phyloP scores from a whole-genome alignment of 2,113 vertebrate genomes.

The Sporophila hypoxantha region DNA sequence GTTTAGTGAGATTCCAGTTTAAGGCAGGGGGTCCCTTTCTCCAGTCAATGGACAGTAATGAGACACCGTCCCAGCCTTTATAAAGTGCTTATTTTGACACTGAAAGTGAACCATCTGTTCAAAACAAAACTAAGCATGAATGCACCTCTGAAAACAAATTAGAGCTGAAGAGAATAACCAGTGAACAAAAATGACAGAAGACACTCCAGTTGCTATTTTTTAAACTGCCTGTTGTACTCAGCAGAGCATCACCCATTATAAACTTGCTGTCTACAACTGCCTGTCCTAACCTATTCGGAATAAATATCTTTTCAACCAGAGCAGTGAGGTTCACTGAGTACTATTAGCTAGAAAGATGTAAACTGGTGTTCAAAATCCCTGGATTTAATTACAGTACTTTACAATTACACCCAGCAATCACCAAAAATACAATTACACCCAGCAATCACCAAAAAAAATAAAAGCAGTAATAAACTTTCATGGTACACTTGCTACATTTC shows the following conservation, averaged over 20 bases:
- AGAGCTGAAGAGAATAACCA: neutral
- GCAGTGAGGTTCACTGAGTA: neutral
- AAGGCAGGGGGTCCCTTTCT: neutral
- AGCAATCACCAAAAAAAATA: neutral
- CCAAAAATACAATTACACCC: neutral
- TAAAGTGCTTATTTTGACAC: neutral
- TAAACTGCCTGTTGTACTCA: neutral
- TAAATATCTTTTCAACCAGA: neutral
- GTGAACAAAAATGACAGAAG: neutral
- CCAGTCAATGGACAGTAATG: neutral
- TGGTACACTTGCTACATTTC: neutral
- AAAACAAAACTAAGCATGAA: neutral
- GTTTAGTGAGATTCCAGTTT: neutral
- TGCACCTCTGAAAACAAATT: fast-evolving
- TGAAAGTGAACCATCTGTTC: neutral
- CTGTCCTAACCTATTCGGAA: neutral
- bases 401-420: neutral
- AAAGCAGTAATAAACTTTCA: neutral
- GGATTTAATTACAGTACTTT: neutral
- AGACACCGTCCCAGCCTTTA: neutral
- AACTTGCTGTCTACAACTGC: neutral
- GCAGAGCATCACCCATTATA: neutral
- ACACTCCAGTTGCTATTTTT: neutral
- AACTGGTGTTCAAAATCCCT: neutral
- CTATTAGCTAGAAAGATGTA: neutral